These are phyloP conservation scores for Helobdella robusta DNA, from an alignment of 2,888 invertebrate genomes.

Conservation along the genomic window DNA sequence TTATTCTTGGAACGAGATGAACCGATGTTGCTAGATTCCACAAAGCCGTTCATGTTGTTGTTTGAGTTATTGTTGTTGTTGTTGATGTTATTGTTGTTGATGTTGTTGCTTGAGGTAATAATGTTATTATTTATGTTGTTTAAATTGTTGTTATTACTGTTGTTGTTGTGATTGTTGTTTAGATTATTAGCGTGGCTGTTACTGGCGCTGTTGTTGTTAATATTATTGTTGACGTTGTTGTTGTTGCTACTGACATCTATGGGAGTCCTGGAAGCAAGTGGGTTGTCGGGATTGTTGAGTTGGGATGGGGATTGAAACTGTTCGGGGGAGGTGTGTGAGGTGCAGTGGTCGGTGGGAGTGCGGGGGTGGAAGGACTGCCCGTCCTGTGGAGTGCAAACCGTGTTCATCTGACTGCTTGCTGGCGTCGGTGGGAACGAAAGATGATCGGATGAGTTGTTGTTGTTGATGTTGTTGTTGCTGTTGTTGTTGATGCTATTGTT, in stretches of 20 bases:
- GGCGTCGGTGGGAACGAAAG: slow-evolving; percentile 24
- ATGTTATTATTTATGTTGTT: background rate
- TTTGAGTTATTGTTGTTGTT: too few species aligned
- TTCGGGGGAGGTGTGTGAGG: slow-evolving; percentile 15
- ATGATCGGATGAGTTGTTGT: slow-evolving; percentile 8
- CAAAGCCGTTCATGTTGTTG: too few species aligned
- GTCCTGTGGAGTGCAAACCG: slow-evolving; percentile 19
- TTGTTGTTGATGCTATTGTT: background rate
- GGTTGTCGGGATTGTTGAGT: slow-evolving; percentile 10
- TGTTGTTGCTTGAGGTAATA: background rate
- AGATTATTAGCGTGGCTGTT: background rate
- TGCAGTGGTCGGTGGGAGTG: slow-evolving; percentile 18
- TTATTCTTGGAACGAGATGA: slow-evolving; percentile 6
- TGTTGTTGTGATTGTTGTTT: background rate
- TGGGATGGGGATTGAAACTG: slow-evolving; percentile 17
- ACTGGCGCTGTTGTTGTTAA: background rate
- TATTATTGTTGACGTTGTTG: background rate
- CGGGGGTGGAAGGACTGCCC: slow-evolving; percentile 24
- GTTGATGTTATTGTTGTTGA: too few species aligned
- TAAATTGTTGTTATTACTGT: background rate
- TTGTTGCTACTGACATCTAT: background rate
- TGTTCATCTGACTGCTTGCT: slow-evolving; percentile 23
- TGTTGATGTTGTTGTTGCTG: slow-evolving; percentile 16
- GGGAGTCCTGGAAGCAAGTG: slow-evolving; percentile 4
- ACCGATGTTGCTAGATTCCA: background rate